Conservation (phyloP, 2,113 vertebrate genomes). For the Helogale parvula region DNA sequence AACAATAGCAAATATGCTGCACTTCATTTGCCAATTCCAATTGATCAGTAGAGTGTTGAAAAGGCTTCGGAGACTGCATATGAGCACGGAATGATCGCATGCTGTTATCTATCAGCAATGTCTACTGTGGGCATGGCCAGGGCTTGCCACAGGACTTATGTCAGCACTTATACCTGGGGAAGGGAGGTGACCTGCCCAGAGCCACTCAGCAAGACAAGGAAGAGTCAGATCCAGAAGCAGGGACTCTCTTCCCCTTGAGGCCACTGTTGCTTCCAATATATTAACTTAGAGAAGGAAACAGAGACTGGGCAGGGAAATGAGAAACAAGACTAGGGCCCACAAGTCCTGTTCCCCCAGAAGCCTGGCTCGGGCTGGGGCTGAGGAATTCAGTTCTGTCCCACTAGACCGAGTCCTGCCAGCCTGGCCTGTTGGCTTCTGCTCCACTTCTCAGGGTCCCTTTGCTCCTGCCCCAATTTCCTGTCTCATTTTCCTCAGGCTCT, state of each 20-base stretch:
- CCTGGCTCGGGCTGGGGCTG: neutral
- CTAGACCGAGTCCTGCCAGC: constrained; percentile 22
- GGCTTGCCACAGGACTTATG: neutral
- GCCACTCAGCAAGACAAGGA: neutral
- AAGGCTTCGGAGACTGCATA: neutral
- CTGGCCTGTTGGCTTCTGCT: constrained; percentile 49
- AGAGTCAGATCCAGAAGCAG: neutral
- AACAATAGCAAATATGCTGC: neutral
- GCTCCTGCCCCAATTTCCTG: constrained; percentile 73
- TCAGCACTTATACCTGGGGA: neutral
- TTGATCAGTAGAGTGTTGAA: neutral
- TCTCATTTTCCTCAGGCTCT: constrained; percentile 64
- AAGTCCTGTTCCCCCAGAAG: neutral
- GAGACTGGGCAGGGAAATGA: neutral
- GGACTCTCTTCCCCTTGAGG: neutral
- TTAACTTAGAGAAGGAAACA: neutral
- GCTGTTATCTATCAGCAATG: neutral
- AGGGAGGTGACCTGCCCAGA: neutral
- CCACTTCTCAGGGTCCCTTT: constrained; percentile 71
- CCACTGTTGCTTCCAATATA: neutral
- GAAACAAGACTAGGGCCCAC: neutral
- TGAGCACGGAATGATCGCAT: neutral
- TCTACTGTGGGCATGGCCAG: neutral
- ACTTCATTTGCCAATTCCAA: neutral
- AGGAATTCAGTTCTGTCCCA: constrained; percentile 34